phyloP scores from a whole-genome alignment of 1,140 invertebrate genomes.

The Diprion similis region DNA sequence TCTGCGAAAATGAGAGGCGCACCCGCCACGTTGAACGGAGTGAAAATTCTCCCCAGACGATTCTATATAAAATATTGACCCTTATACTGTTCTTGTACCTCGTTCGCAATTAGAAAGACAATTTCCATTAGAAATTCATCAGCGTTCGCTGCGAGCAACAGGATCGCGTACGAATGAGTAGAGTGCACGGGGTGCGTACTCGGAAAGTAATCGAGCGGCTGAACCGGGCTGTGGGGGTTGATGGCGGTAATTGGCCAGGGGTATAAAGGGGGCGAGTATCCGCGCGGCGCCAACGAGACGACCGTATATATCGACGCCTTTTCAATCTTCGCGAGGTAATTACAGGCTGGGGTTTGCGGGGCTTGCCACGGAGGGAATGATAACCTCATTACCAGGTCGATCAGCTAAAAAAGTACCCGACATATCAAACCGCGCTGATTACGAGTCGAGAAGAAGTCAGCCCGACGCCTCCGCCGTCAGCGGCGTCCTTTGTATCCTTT shows the following conservation, averaged over 20 bases:
- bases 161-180: too few species aligned
- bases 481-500: slow-evolving; percentile 49
- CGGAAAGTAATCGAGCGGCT: too few species aligned
- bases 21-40: too few species aligned
- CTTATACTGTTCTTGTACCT: too few species aligned
- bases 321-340: background rate
- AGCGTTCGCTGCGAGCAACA: slow-evolving; percentile 26
- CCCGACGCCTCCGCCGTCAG: background rate
- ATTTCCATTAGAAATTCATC: background rate
- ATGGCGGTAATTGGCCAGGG: background rate
- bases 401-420: background rate
- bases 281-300: background rate
- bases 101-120: too few species aligned
- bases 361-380: background rate
- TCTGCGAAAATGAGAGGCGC: too few species aligned
- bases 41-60: too few species aligned
- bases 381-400: slow-evolving; percentile 1
- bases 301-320: background rate
- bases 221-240: background rate
- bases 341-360: background rate
- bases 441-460: too few species aligned
- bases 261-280: background rate
- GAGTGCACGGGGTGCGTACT: too few species aligned
- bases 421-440: too few species aligned
- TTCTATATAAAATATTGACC: too few species aligned